Percentiles rank a stretch among this genome's conserved stretches.
These are phyloP conservation scores for Chaetops frenatus DNA, from an alignment of 2,113 vertebrate species.

Conservation along the genomic window DNA sequence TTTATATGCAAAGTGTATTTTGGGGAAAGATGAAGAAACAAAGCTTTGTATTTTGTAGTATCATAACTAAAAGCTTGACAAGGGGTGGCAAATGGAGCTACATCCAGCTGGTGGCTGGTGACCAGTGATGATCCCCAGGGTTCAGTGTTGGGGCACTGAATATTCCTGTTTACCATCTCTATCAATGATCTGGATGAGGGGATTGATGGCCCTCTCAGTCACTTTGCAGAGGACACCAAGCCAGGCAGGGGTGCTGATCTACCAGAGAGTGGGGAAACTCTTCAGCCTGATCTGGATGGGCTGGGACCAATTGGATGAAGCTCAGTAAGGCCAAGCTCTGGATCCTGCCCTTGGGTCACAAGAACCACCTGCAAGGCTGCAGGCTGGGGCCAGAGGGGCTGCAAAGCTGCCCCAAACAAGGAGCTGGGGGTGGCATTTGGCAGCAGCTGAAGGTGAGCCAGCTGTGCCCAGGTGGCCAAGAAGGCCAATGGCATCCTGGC, in stretches of 20 bases:
- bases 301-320: not conserved
- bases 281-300: not conserved
- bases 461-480: not conserved
- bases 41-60: not conserved
- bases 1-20: not conserved
- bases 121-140: not conserved
- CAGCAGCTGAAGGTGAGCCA: not conserved
- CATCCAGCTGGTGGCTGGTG: not conserved
- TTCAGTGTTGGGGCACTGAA: not conserved
- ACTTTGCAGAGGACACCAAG: not conserved
- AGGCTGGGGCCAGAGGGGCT: not conserved
- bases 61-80: not conserved
- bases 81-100: not conserved
- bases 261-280: not conserved
- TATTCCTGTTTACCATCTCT: not conserved
- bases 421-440: no score
- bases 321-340: not conserved
- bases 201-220: not conserved
- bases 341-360: not conserved
- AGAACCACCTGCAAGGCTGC: accelerated
- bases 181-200: not conserved
- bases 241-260: not conserved
- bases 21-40: not conserved
- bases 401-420: not conserved
- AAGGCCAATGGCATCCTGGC: not conserved